Base-by-base conservation (phyloP, 2,113 vertebrate species). In the Speoplatyrhinus poulsoni region DNA sequence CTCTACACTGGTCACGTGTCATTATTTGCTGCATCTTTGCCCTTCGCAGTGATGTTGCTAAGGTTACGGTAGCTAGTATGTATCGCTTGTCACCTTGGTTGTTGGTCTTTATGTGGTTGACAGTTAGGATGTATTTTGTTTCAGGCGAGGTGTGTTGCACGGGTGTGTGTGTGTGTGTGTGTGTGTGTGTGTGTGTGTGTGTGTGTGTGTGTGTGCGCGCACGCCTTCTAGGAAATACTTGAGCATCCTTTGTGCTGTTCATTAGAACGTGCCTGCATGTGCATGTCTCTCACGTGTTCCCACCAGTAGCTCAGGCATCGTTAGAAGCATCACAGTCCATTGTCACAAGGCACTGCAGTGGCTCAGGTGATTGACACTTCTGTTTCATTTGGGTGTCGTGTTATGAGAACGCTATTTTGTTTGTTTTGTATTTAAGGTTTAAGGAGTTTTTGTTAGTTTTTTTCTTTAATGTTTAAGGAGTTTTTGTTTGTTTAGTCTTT, bases 281-380 rank as follows among this genome's bases (percentile, higher is more conserved):
- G 83, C 89, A 82, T 79, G 80, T 57, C 54, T 67, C 48, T 59
- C 73, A n/a, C 83, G 48, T 74, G 82, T 69, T 82, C 83, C 52
- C 72, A 69, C 46, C 75, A 70, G 72, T 68, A 82, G 81, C 81
- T 71, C 85, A 13, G 77, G 76, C 83, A 62, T 88, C 82, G 64
- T 81, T 76, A 86, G 69, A 70, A 83, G 71, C 80, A 49, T 85
- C 62, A 76, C 69, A 19, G 69, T 85, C 73, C 86, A 87, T 75
- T 84, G 85, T 75, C 75, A 65, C 70, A 83, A 79, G 72, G 79
- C 85, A 63, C 77, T 85, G 73, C 73, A 81, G 65, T 82, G 82
- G 84, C 85, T 79, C 62, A 86, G 86, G 82, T 88, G 82, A 80
- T 33, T 64, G 46, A 67, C 17, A 65, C 62, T 72, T 63, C 62